Base-by-base conservation (phyloP, 2,797 vertebrate genomes). In the Acanthopagrus latus region DNA sequence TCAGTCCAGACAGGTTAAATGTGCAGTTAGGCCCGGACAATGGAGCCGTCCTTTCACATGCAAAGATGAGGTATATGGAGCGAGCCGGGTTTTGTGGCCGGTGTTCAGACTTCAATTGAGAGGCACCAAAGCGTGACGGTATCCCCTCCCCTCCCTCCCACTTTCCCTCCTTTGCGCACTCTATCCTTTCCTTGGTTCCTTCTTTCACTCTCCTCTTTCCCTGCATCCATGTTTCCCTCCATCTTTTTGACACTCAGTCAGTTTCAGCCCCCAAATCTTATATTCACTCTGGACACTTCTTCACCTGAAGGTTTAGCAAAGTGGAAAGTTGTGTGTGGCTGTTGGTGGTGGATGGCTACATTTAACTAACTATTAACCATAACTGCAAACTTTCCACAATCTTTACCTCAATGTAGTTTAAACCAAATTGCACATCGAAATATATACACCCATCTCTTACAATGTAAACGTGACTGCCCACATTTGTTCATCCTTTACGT, bases 1-100 rank as follows among this genome's bases (percentile, higher is more conserved):
- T 93, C 87, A 83, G 78, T 88, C 87, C 93, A 94, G 93, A 94
- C 94, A 95, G 93, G 94, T 94, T 94, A 95, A 95, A 95, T 95
- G 92, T 95, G 93, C 91, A 93, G 94, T 94, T 94, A 90, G 83
- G 64, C 57, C n/a, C 0, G 16, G 70, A 95, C 94, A 95, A 95
- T 92, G 74, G 72, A 47, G 50, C 67, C 6, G 5, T 33, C 87
- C 88, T 93, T 95, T 95, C 93, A 93, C 91, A 95, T 94, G 94
- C 92, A 94, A 94, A 95, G 82, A 74, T 23, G 82, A 89, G 92
- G 89, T 93, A 91, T 92, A 93, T 83, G 90, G 89, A 94, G 93
- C 74, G 85, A 91, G 93, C 86, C 78, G 73, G 84, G 91, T 93
- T 93, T 93, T 92, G 89, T 89, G 88, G 88, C 80, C 76, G 82